These are phyloP conservation scores for Sesia apiformis DNA, from an alignment of 2,888 invertebrate genomes.

Conservation along the genomic window DNA sequence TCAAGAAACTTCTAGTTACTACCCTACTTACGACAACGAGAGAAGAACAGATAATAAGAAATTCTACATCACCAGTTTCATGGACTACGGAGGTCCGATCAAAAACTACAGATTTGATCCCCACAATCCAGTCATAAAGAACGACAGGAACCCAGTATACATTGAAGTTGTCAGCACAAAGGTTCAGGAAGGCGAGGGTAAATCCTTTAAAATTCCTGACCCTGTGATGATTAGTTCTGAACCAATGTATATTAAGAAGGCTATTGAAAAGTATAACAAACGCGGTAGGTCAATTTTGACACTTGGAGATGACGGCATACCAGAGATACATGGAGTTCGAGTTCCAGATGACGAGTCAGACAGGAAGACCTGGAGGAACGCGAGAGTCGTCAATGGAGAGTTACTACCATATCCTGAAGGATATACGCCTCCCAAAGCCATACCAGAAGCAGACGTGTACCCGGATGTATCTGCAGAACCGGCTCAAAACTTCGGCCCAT, in stretches of 20 bases:
- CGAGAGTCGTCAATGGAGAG: slow-evolving; percentile 89
- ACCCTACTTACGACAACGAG: slow-evolving; percentile 63
- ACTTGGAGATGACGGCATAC: slow-evolving; percentile 81
- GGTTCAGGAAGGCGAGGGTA: slow-evolving; percentile 61
- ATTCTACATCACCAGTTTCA: slow-evolving; percentile 60
- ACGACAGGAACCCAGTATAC: slow-evolving; percentile 73
- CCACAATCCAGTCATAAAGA: slow-evolving; percentile 66
- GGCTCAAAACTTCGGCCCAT: slow-evolving; percentile 70
- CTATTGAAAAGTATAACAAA: slow-evolving; percentile 71
- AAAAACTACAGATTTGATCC: slow-evolving; percentile 64
- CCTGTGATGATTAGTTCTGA: slow-evolving; percentile 81
- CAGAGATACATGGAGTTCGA: slow-evolving; percentile 86
- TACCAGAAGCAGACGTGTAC: slow-evolving; percentile 73
- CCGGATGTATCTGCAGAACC: slow-evolving; percentile 51
- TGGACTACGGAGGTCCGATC: slow-evolving; percentile 56
- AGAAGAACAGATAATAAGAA: slow-evolving; percentile 57
- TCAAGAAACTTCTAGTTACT: slow-evolving; percentile 57
- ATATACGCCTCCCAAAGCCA: slow-evolving; percentile 77
- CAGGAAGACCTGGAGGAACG: slow-evolving; percentile 90
- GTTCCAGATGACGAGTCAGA: slow-evolving; percentile 90
- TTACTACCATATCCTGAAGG: slow-evolving; percentile 83
- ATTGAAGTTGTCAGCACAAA: slow-evolving; percentile 67
- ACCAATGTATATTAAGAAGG: slow-evolving; percentile 73
- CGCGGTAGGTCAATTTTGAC: slow-evolving; percentile 78
- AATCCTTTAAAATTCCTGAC: slow-evolving; percentile 74